A percentile compares a stretch with the other conserved stretches of the same genome.
Conservation (phyloP, 2,888 invertebrate genomes). For the Adelognathus sp. region DNA sequence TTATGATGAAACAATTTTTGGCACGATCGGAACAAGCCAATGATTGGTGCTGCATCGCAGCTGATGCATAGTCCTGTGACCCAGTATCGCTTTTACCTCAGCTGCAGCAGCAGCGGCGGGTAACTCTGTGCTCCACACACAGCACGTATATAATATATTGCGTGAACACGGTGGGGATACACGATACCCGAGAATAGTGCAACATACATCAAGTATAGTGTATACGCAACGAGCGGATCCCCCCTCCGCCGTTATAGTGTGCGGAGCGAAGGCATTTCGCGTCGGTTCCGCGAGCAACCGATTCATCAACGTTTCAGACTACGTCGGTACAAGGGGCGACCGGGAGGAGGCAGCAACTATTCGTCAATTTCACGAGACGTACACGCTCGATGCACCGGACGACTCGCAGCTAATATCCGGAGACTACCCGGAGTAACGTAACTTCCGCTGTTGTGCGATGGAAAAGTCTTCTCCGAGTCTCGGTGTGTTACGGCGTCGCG, state of each 20-base stretch:
- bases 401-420: constrained; percentile 66
- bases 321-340: no score
- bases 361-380: constrained; percentile 71
- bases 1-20: constrained; percentile 16
- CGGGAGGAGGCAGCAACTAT: constrained; percentile 62
- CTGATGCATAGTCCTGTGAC: constrained; percentile 30
- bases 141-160: constrained; percentile 45
- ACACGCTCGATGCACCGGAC: constrained; percentile 65
- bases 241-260: neutral
- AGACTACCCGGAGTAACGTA: constrained; percentile 52
- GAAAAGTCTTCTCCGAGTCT: constrained; percentile 45
- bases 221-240: constrained; percentile 21
- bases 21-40: constrained; percentile 18
- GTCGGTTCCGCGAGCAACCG: constrained; percentile 49
- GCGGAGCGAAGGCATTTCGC: constrained; percentile 32
- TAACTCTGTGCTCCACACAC: neutral
- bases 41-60: constrained; percentile 25
- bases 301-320: constrained; percentile 70
- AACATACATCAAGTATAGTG: no score
- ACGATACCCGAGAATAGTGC: constrained; percentile 38
- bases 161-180: constrained; percentile 34
- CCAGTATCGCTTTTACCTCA: constrained; percentile 31
- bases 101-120: constrained; percentile 1
- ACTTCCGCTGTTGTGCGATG: constrained; percentile 33
- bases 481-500: constrained; percentile 23